Percentiles rank a stretch among this genome's conserved stretches.
Conservation (phyloP, 2,888 invertebrate species). For the Drosophila nigricruria region DNA sequence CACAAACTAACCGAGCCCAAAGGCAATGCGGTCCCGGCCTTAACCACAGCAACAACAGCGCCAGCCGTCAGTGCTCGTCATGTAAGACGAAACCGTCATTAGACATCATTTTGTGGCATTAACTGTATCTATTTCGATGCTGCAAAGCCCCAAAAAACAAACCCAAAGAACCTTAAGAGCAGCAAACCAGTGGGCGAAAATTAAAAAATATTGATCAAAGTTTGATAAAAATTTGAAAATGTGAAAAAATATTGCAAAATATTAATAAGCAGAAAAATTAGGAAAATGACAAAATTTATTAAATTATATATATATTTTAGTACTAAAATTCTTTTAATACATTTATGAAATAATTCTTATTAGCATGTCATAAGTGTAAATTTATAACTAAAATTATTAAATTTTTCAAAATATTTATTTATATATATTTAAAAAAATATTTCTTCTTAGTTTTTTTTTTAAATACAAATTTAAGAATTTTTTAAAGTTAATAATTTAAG, state of each 20-base stretch:
- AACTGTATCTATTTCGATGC: conserved; percentile 71
- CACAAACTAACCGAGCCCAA: conserved; percentile 26
- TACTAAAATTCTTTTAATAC: no score
- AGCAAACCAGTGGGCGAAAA: conserved; percentile 17
- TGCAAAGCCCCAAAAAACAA: conserved; percentile 35
- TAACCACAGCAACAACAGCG: conserved; percentile 22
- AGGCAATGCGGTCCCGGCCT: conserved; percentile 14
- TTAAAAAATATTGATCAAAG: neutral
- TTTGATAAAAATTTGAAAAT: neutral
- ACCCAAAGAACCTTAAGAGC: conserved; percentile 26
- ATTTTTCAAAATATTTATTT: no score
- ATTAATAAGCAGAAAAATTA: no score
- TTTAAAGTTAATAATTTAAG: no score
- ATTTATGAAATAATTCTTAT: no score
- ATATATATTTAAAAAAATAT: no score
- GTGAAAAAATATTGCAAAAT: neutral
- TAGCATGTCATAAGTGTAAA: no score
- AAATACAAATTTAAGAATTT: no score
- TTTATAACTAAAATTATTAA: no score
- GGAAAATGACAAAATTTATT: no score
- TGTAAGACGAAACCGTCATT: conserved; percentile 77
- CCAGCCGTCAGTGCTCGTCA: conserved; percentile 49
- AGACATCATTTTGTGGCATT: conserved; percentile 78
- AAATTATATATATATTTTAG: no score
- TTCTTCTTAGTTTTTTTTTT: no score